Base-by-base conservation (phyloP, 2,888 invertebrate genomes). In the Criorhina ranunculi region DNA sequence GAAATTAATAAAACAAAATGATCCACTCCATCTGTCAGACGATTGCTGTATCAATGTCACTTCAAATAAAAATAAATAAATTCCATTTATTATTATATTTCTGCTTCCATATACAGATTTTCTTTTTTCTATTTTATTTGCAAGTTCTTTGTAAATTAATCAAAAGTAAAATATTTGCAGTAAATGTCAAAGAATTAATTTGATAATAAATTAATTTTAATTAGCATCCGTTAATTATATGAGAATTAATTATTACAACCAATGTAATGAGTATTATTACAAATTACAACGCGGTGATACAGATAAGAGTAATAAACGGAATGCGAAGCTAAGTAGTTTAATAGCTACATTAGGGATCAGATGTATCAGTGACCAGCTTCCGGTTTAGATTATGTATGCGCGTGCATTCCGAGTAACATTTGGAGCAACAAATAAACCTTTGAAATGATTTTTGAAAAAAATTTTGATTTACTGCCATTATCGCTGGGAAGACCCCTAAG, bases 191-290 rank as follows among this genome's bases (percentile, higher is more conserved):
- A 17, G 4, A 9, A 11, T 46, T 15, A 1, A 19, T 9, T 46
- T 46, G 19, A 17, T 44, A 46, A 46, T 46, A 19, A n/a, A 46
- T 46, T 19, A 19, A 46, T 19, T 46, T 46, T 19, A 46, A 46
- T 46, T 46, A 46, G 19, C 46, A 19, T 19, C n/a, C 46, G 46
- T 46, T 9, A 46, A 46, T 19, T 19, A 9, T 12, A 40, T 40
- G 12, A 7, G 6, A 40, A 40, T 12, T 40, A 40, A 40, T 40
- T 40, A 24, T 24, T 24, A 4, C 24, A 4, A 4, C 4, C 4
- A 4, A 24, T 24, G 24, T 24, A 4, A 24, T 24, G 24, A 24
- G n/a, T n/a, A 24, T 4, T 24, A 4, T 24, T 24, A 24, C 24
- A 24, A 1, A 24, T 24, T 24, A 24, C 24, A 24, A 3, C 24